A percentile compares a stretch with the other conserved stretches of the same genome.
phyloP scores from a whole-genome alignment of 1,140 invertebrate species.

The Trichonephila inaurata region DNA sequence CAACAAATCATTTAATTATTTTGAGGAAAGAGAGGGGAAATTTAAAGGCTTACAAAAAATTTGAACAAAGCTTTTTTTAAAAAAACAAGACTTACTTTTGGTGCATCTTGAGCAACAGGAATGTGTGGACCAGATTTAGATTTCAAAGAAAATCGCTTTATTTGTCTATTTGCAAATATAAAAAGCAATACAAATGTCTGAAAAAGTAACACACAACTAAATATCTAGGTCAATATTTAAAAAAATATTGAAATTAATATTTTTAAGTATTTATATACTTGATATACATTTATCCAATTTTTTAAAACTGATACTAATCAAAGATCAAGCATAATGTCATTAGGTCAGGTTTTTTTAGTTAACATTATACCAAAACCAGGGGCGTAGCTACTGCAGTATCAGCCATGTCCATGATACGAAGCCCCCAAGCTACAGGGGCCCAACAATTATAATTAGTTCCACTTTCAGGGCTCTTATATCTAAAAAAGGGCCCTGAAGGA shows the following conservation, averaged over 20 bases:
- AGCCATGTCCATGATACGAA: too few relatives aligned
- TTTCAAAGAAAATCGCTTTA: slow-evolving; percentile 92
- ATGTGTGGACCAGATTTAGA: slow-evolving; percentile 92
- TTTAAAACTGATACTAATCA: not conserved
- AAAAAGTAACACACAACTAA: slow-evolving; percentile 86
- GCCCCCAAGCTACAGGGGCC: too few relatives aligned
- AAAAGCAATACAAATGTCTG: slow-evolving; percentile 92
- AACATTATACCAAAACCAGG: not conserved
- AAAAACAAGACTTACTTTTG: slow-evolving; percentile 85
- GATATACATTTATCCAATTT: slow-evolving; percentile 81
- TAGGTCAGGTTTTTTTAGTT: not conserved
- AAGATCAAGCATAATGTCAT: not conserved
- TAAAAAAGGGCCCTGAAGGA: too few relatives aligned
- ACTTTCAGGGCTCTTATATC: too few relatives aligned
- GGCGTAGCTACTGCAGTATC: too few relatives aligned
- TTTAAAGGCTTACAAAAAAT: not conserved
- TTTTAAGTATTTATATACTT: slow-evolving; percentile 78
- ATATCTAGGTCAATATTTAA: too few relatives aligned
- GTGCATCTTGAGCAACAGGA: slow-evolving; percentile 91
- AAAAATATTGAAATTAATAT: not conserved
- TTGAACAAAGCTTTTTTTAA: too few relatives aligned
- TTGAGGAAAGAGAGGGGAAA: not conserved
- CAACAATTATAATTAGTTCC: too few relatives aligned
- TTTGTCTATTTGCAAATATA: slow-evolving; percentile 95
- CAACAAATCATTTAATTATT: too few relatives aligned